These are phyloP conservation scores for Clupea harengus DNA, from an alignment of 2,113 vertebrate genomes.

Conservation along the genomic window DNA sequence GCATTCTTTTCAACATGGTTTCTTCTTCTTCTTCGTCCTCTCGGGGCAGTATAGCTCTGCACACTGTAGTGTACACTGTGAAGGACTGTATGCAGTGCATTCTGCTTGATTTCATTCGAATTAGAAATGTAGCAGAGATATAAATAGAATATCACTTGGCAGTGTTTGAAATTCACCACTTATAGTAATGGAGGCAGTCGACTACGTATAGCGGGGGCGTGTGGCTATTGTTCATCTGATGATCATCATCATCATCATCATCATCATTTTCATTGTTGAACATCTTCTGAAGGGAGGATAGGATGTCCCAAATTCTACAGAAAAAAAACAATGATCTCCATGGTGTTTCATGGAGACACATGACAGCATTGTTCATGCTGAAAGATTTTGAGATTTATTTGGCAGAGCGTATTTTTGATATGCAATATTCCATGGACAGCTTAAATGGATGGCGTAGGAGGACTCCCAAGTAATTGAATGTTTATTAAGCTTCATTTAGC, in stretches of 20 bases:
- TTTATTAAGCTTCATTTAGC: neutral
- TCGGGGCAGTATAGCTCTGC: neutral
- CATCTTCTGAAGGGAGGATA: neutral
- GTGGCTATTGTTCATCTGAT: neutral
- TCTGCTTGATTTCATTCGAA: neutral
- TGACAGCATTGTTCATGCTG: neutral
- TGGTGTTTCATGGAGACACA: neutral
- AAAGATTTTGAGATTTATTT: neutral
- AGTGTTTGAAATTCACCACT: slow-evolving; percentile 5
- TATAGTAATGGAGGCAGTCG: neutral
- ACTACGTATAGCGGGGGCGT: neutral
- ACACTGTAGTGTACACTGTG: neutral
- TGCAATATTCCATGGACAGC: neutral
- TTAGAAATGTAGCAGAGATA: neutral
- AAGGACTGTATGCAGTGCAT: neutral
- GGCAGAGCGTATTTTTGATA: neutral
- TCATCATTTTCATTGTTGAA: neutral
- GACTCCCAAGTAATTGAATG: neutral
- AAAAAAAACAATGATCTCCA: neutral
- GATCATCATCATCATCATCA: no score
- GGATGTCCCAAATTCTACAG: neutral
- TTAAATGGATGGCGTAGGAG: neutral
- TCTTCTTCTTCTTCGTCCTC: neutral
- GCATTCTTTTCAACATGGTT: neutral
- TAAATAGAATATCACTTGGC: neutral